These are phyloP conservation scores for Bombylius discolor DNA, from an alignment of 2,888 invertebrate genomes.

Conservation along the genomic window DNA sequence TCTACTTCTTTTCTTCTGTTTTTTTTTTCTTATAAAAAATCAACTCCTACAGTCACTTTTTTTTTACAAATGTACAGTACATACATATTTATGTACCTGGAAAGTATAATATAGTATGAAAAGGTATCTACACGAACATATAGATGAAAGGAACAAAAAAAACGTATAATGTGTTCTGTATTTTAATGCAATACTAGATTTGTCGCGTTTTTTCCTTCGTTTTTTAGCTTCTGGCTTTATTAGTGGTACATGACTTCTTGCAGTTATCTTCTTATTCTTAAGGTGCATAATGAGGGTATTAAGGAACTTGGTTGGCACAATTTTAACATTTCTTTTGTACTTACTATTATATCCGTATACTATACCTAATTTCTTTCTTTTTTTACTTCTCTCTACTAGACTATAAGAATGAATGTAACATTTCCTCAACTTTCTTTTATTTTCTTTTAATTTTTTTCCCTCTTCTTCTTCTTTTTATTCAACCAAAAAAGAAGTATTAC, in stretches of 20 bases:
- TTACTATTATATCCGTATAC: background rate
- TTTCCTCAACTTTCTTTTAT: too few relatives aligned
- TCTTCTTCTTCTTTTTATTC: background rate
- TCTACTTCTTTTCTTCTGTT: background rate
- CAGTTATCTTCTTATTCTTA: slow-evolving; percentile 4
- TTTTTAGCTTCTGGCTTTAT: background rate
- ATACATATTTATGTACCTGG: too few relatives aligned
- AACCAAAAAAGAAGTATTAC: background rate
- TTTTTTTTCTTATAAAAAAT: background rate
- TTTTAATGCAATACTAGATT: too few relatives aligned
- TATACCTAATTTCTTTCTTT: too few relatives aligned
- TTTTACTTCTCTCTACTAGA: too few relatives aligned
- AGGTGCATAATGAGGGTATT: slow-evolving; percentile 8
- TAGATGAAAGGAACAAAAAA: too few relatives aligned
- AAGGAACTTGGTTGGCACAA: slow-evolving; percentile 6
- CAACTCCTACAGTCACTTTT: background rate
- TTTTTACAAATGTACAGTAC: too few relatives aligned
- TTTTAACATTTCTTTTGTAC: slow-evolving; percentile 6
- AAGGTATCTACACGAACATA: too few relatives aligned
- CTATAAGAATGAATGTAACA: background rate
- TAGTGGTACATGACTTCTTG: slow-evolving; percentile 1
- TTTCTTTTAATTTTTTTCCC: background rate
- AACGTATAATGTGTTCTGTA: too few relatives aligned
- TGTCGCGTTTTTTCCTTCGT: background rate
- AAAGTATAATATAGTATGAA: too few relatives aligned